Percentiles rank a stretch among this genome's conserved stretches.
These are phyloP conservation scores for Anguilla obscura DNA, from an alignment of 2,797 vertebrate species.

Conservation along the genomic window DNA sequence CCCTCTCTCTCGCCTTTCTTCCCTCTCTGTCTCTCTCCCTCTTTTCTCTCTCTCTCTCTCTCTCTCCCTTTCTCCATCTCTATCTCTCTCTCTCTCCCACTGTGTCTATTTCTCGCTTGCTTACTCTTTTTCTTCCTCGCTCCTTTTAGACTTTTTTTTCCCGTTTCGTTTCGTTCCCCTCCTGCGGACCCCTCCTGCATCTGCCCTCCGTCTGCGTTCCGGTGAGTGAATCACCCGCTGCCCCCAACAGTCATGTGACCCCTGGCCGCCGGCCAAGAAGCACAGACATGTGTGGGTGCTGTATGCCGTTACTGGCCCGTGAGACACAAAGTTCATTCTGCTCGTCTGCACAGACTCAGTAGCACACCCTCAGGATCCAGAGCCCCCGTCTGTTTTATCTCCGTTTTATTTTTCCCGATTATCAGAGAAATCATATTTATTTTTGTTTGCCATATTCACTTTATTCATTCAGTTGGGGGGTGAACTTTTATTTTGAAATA, in stretches of 20 bases:
- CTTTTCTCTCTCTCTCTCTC: not conserved
- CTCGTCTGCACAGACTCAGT: not conserved
- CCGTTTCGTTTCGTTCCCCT: not conserved
- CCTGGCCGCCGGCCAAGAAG: not conserved
- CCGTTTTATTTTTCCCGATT: not conserved
- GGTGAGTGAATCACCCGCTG: not conserved
- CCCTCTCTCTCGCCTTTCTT: not conserved
- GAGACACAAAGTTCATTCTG: not conserved
- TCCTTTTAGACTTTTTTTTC: not conserved
- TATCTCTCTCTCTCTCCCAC: not conserved
- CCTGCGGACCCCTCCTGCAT: not conserved
- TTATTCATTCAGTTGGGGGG: not conserved
- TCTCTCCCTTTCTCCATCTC: no score
- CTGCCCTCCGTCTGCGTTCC: not conserved
- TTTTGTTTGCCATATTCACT: not conserved
- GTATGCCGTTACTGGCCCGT: not conserved
- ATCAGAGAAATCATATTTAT: not conserved
- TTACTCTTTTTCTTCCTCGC: not conserved
- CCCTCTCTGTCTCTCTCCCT: not conserved
- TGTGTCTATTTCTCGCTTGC: not conserved
- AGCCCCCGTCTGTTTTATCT: not conserved
- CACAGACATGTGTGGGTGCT: not conserved
- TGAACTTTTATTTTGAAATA: not conserved
- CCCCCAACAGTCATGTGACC: constrained; percentile 3
- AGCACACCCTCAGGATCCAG: not conserved